phyloP scores from a whole-genome alignment of 37 sponge, comb jelly and placozoan species.

The Beroe ovata region DNA sequence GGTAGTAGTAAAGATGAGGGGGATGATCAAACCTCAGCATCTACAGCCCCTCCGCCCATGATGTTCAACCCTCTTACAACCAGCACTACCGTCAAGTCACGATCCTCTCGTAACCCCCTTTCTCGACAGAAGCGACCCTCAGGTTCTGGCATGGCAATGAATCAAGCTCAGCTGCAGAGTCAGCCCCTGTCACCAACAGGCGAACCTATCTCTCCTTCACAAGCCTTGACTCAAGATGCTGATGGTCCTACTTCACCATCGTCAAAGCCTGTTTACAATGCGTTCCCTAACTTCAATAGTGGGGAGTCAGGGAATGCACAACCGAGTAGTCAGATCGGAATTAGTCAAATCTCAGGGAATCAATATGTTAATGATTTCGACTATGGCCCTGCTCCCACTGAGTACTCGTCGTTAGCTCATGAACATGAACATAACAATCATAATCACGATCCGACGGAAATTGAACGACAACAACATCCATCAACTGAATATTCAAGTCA shows the following conservation, averaged over 20 bases:
- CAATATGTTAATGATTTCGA: conserved; percentile 2
- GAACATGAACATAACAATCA: not conserved
- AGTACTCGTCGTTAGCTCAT: not conserved
- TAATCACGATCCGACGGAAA: not conserved
- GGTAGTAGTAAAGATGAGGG: not conserved
- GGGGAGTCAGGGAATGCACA: not conserved
- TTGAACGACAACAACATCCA: not conserved
- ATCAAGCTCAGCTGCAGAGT: conserved; percentile 35
- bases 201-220: conserved; percentile 7
- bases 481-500: not conserved
- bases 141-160: conserved; percentile 1
- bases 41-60: conserved; percentile 55
- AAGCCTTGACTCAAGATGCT: not conserved
- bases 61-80: conserved; percentile 43
- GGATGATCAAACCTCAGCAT: not conserved
- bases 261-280: conserved; percentile 7
- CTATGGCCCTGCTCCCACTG: not conserved
- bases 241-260: conserved; percentile 24
- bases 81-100: not conserved
- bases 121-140: conserved; percentile 37
- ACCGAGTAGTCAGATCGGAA: not conserved
- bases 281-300: conserved; percentile 26
- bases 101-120: conserved; percentile 54
- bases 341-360: not conserved
- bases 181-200: conserved; percentile 39